Percentiles rank a stretch among this genome's conserved stretches.
Conservation (phyloP, 2,888 invertebrate genomes). For the Pecten maximus region DNA sequence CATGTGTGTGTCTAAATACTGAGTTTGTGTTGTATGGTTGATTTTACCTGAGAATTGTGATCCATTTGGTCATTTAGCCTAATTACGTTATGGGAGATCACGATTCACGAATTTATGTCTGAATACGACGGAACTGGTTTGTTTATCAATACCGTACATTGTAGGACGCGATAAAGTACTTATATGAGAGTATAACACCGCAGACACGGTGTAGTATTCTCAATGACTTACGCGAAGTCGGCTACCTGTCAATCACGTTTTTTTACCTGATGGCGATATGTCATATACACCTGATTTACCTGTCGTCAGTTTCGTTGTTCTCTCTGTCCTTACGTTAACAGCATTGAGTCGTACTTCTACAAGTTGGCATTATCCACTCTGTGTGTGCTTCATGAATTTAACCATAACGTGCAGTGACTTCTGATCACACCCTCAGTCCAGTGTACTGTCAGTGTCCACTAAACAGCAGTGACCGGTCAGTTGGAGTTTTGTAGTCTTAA, state of each 20-base stretch:
- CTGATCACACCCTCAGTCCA: neutral
- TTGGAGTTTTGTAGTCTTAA: too few relatives aligned
- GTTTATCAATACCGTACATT: neutral
- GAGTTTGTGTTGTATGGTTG: too few relatives aligned
- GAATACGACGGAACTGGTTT: neutral
- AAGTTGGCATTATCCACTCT: neutral
- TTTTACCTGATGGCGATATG: constrained; percentile 9
- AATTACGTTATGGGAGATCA: too few relatives aligned
- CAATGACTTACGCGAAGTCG: neutral
- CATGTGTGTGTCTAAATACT: too few relatives aligned
- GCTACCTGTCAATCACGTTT: constrained; percentile 13
- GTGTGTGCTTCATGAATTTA: neutral
- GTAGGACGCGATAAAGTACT: neutral
- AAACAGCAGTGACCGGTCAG: too few relatives aligned
- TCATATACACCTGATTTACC: constrained; percentile 11
- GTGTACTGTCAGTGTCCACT: too few relatives aligned
- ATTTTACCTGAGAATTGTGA: too few relatives aligned
- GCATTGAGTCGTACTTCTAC: neutral
- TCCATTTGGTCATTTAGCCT: too few relatives aligned
- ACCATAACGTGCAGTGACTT: neutral
- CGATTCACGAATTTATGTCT: neutral
- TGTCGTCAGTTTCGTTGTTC: neutral
- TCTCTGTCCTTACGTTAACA: neutral
- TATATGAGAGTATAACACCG: neutral
- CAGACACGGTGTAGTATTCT: neutral